Conservation (phyloP, 2,113 vertebrate genomes). For the Ptilorrhoa leucosticta region DNA sequence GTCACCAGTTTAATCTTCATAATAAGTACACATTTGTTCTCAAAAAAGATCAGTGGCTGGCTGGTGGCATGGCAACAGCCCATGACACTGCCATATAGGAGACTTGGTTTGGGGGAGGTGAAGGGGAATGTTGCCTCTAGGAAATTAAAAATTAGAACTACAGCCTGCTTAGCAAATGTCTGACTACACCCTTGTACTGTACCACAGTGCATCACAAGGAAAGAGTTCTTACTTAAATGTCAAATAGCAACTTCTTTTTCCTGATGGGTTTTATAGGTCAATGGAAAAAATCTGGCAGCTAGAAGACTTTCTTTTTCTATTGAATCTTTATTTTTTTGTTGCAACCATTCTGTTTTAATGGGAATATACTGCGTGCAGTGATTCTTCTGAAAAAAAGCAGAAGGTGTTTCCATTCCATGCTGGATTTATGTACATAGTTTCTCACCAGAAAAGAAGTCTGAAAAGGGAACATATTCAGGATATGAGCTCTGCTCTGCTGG, state of each 20-base stretch:
- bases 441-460: background rate
- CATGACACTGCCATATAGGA: constrained; percentile 21
- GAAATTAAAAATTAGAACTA: constrained; percentile 58
- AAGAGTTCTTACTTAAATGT: constrained; percentile 31
- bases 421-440: background rate
- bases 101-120: constrained; percentile 8
- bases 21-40: constrained; percentile 55
- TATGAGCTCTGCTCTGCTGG: background rate
- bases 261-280: constrained; percentile 7
- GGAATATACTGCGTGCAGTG: background rate
- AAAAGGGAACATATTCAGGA: background rate
- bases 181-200: constrained; percentile 25
- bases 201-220: background rate
- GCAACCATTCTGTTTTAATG: background rate
- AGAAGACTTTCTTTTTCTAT: background rate
- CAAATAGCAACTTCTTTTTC: background rate
- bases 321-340: background rate
- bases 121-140: constrained; percentile 44
- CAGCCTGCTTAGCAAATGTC: constrained; percentile 26
- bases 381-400: background rate
- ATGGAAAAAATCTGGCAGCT: background rate
- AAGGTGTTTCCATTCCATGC: background rate
- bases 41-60: constrained; percentile 51
- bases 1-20: constrained; percentile 39
- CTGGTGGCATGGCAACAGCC: constrained; percentile 52